Conservation (phyloP, 2,888 invertebrate species). For the Zygaena filipendulae region DNA sequence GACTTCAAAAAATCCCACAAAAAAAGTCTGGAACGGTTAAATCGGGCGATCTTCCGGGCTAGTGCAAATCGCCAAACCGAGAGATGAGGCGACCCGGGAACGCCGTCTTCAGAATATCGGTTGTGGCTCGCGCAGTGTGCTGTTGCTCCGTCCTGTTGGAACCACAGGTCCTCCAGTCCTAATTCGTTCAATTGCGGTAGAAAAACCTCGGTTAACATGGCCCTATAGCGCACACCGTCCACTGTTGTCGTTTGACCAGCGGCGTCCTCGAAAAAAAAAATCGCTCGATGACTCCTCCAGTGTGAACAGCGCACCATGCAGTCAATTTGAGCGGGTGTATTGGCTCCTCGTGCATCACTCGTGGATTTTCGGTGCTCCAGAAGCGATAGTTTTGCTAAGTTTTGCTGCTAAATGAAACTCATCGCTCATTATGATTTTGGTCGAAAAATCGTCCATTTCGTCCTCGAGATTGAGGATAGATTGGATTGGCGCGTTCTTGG, state of each 20-base stretch:
- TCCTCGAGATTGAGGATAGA: conserved; percentile 3
- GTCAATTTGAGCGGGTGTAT: conserved; percentile 28
- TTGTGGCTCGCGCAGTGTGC: conserved; percentile 23
- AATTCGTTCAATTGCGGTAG: conserved; percentile 17
- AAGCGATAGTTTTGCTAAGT: conserved; percentile 20
- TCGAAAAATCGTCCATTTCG: conserved; percentile 14
- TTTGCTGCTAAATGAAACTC: conserved; percentile 23
- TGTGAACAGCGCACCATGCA: no score
- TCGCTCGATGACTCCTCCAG: conserved; percentile 28
- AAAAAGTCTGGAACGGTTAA: no score
- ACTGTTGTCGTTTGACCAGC: conserved; percentile 23
- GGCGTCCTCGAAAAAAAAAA: conserved; percentile 29
- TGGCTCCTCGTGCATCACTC: conserved; percentile 7
- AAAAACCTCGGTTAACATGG: conserved; percentile 23
- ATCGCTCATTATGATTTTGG: conserved; percentile 17
- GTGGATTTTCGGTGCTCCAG: conserved; percentile 7
- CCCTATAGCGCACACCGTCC: conserved; percentile 23
- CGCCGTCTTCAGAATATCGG: conserved; percentile 18
- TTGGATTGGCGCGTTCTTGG: no score
- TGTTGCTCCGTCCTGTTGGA: conserved; percentile 23
- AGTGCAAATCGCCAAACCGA: conserved; percentile 14
- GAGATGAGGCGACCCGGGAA: conserved; percentile 16
- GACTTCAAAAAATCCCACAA: no score
- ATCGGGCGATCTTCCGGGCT: no score
- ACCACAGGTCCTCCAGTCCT: conserved; percentile 18